These are phyloP conservation scores for Pholis gunnellus DNA, from an alignment of 2,113 vertebrate species.

Conservation along the genomic window DNA sequence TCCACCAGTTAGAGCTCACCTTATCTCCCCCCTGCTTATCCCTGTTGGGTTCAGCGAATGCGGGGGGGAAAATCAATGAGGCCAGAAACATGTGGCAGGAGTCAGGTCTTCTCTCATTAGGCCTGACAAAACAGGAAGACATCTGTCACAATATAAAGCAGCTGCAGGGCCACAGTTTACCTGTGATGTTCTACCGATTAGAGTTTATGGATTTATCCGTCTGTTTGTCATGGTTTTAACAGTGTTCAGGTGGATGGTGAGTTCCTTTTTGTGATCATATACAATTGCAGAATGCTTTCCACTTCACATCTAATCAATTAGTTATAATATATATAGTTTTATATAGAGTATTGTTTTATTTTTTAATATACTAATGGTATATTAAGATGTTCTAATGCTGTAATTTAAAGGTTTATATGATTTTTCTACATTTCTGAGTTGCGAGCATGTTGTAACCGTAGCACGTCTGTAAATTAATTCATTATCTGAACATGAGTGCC, in stretches of 20 bases:
- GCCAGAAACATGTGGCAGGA: conserved; percentile 22
- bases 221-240: background rate
- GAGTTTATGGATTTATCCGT: conserved; percentile 8
- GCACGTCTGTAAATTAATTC: background rate
- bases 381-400: background rate
- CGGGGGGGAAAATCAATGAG: conserved; percentile 68
- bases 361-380: background rate
- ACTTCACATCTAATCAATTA: background rate
- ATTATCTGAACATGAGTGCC: conserved; percentile 3
- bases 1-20: background rate
- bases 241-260: background rate
- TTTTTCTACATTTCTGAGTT: background rate
- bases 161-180: background rate
- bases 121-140: conserved; percentile 36
- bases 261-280: background rate
- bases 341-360: background rate
- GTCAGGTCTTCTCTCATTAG: conserved; percentile 45
- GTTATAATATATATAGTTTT: background rate
- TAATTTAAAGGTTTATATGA: background rate
- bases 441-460: background rate
- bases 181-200: background rate
- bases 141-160: conserved; percentile 37
- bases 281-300: background rate
- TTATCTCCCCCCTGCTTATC: background rate
- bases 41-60: conserved; percentile 34